Percentiles rank a stretch among this genome's conserved stretches.
phyloP scores from a whole-genome alignment of 2,888 invertebrate species.

The Tubulanus polymorphus region DNA sequence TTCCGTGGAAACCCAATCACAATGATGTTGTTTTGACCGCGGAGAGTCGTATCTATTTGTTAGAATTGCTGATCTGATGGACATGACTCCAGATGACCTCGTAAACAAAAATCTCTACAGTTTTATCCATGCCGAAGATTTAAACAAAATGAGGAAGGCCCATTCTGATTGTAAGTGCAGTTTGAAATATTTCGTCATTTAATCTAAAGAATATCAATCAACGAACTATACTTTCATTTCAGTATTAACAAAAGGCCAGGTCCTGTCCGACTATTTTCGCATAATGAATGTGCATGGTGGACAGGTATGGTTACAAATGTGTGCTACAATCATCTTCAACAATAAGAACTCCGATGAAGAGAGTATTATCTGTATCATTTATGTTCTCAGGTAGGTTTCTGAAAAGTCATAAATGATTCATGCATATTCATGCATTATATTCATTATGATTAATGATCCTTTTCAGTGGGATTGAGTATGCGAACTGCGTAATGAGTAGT shows the following conservation, averaged over 20 bases:
- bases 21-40: too few species aligned
- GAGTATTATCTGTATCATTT: slow-evolving; percentile 95
- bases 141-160: slow-evolving; percentile 86
- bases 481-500: slow-evolving; percentile 88
- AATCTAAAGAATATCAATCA: too few species aligned
- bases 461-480: slow-evolving; percentile 80
- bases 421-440: neutral
- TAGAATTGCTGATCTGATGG: slow-evolving; percentile 87
- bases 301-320: slow-evolving; percentile 94
- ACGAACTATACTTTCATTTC: slow-evolving; percentile 37
- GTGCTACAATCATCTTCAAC: slow-evolving; percentile 93
- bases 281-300: slow-evolving; percentile 95
- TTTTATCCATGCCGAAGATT: slow-evolving; percentile 93
- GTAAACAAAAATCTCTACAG: slow-evolving; percentile 91
- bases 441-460: slow-evolving; percentile 2
- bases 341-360: slow-evolving; percentile 95
- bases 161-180: slow-evolving; percentile 87
- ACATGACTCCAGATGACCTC: slow-evolving; percentile 88
- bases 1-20: too few species aligned
- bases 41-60: too few species aligned
- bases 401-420: neutral
- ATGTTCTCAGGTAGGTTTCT: slow-evolving; percentile 81
- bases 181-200: too few species aligned
- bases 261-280: slow-evolving; percentile 91
- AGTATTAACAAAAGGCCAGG: slow-evolving; percentile 96